Evolutionary conservation across 2,888 invertebrate genomes (phyloP), one percentile per base, ranked within the genome.

Genomic region (Metopia argyrocephala): DNA sequence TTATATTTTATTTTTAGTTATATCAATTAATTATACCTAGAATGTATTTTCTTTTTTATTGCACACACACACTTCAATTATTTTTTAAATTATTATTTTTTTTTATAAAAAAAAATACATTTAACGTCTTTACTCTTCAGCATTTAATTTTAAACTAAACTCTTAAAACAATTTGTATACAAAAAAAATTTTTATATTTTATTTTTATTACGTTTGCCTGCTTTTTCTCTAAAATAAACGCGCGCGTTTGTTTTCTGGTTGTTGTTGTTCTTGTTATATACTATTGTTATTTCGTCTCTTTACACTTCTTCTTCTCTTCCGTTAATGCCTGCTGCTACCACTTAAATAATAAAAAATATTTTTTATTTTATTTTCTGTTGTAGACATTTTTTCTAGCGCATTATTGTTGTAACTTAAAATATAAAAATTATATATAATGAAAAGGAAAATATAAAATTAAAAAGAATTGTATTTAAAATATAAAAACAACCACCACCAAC

Each of bases 121-220:
- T 18, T 20, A 23, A 74, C 70, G 61, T 81, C 81, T 78, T 78
- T 12, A 78, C 81, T 68, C 61, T 27, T 81, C 81, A 66, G 65
- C 81, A 78, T 78, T 81, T 78, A 78, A 78, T 78, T 81, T 82
- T 45, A 79, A 82, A 82, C 78, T 82, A 79, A 82, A 82, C 78
- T 82, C 78, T 79, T 82, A 69, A 78, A 79, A 75, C 70, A 78
- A 38, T 76, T 64, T 65, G 70, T 76, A 70, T 82, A 71, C 76
- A 82, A 78, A 62, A 69, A 50, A 54, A 78, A 73, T 82, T 78
- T 79, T 78, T 75, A 78, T 82, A 78, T 82, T 69, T 74, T 75
- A 70, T 70, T 75, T 79, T 79, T 82, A 82, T 82, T 82, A 69
- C 79, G 68, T 79, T 76, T 75, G 65, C n/a, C n/a, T n/a, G n/a